These are phyloP conservation scores for Xenops minutus DNA, from an alignment of 2,797 vertebrate species.

Conservation along the genomic window DNA sequence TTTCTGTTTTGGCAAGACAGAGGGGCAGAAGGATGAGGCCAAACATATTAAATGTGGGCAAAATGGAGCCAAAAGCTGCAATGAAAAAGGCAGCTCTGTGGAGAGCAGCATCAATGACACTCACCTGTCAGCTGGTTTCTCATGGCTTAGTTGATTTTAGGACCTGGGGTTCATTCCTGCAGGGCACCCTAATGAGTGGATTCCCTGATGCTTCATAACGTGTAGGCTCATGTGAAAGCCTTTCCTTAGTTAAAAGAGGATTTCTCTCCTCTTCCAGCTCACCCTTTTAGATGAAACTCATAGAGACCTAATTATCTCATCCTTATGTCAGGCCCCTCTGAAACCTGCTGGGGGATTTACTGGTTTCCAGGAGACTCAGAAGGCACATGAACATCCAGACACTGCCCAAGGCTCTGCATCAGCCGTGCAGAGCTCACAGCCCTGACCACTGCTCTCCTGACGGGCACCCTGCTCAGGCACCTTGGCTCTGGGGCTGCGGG, in stretches of 20 bases:
- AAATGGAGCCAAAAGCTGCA: neutral
- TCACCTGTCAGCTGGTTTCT: neutral
- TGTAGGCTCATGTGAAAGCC: neutral
- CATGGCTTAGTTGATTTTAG: neutral
- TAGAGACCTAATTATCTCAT: slow-evolving; percentile 1
- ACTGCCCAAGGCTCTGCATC: neutral
- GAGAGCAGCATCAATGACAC: neutral
- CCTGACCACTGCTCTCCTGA: neutral
- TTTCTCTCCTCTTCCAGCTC: neutral
- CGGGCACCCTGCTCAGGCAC: neutral
- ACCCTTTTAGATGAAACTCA: neutral
- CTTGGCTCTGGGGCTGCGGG: rapidly evolving
- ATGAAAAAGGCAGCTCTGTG: neutral
- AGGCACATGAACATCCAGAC: neutral
- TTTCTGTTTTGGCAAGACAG: neutral
- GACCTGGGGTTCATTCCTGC: neutral
- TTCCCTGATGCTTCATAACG: neutral
- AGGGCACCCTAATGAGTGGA: neutral
- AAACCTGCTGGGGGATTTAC: neutral
- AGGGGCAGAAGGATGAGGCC: neutral
- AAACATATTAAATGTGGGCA: neutral
- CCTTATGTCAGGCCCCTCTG: neutral
- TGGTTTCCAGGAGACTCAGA: neutral
- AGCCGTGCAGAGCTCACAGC: neutral
- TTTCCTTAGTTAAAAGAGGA: neutral